These are phyloP conservation scores for Anoplolepis gracilipes DNA, from an alignment of 1,140 invertebrate species.

Conservation along the genomic window DNA sequence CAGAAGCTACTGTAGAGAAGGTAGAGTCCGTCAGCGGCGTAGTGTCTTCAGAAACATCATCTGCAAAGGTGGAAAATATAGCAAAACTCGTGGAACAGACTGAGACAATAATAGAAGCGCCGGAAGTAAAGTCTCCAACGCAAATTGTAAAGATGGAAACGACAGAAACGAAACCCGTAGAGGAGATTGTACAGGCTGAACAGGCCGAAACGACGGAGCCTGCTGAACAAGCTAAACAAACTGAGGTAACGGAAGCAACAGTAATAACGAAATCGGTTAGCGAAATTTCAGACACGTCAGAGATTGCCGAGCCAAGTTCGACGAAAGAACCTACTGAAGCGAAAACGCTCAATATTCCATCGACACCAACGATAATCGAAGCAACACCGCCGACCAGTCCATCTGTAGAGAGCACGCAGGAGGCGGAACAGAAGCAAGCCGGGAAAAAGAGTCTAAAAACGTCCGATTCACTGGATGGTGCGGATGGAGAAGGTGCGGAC, in stretches of 20 bases:
- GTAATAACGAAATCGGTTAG: not conserved
- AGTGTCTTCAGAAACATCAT: not conserved
- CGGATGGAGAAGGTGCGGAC: slow-evolving; percentile 60
- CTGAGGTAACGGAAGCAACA: not conserved
- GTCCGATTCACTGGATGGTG: slow-evolving; percentile 26
- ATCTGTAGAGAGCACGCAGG: slow-evolving; percentile 31
- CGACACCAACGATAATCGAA: slow-evolving; percentile 78
- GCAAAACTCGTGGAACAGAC: slow-evolving; percentile 34
- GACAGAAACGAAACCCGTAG: not conserved
- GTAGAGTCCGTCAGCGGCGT: slow-evolving; percentile 2
- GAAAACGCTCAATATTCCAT: slow-evolving; percentile 72
- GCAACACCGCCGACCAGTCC: slow-evolving; percentile 80
- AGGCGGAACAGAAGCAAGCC: slow-evolving; percentile 41
- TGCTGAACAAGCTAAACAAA: not conserved
- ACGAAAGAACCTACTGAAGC: slow-evolving; percentile 65
- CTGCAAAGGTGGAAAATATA: slow-evolving; percentile 40
- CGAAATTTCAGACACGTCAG: slow-evolving; percentile 39
- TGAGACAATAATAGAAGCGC: slow-evolving; percentile 28
- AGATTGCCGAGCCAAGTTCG: not conserved
- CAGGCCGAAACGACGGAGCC: not conserved
- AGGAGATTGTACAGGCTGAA: not conserved
- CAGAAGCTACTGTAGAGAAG: slow-evolving; percentile 30
- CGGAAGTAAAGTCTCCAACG: slow-evolving; percentile 47
- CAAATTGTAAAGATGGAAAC: not conserved
- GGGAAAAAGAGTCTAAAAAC: slow-evolving; percentile 59